Base-by-base conservation (phyloP, 2,797 vertebrate species). In the Xenopus petersii region DNA sequence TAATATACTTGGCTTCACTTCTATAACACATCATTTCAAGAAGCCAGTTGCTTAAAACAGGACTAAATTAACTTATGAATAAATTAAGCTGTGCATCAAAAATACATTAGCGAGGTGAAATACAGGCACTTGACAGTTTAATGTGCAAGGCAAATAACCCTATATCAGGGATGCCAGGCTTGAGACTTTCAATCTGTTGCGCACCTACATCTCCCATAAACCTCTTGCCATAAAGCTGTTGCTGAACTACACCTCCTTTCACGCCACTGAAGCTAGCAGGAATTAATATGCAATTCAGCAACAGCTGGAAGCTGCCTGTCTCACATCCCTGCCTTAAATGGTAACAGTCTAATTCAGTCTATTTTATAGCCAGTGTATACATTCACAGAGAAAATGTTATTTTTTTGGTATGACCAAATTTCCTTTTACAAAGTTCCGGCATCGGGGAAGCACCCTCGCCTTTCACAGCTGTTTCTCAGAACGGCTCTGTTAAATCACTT, bases 61-160 rank as follows among this genome's bases (percentile, higher is more conserved):
- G 4, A 48, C 60, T 60, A 79, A 80, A 62, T 70, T 54, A 79
- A 49, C 65, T 74, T 16, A 80, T 80, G n/a, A 75, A 73, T 75
- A 82, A 78, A 75, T 81, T 80, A 81, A 74, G 75, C 82, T 82
- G 78, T 75, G 75, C 75, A 79, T 84, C 79, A 79, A 79, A 81
- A 79, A 82, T 75, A 77, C 30, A 61, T 81, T 51, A 76, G 70
- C 47, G 59, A 79, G 75, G 82, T 81, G 82, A 81, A 80, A 79
- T 71, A 81, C 86, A 90, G 89, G 88, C 88, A 91, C 89, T 89
- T 86, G 64, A 82, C 81, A 75, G 85, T 80, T 80, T 79, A 81
- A 81, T 83, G 83, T 80, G 79, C 81, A 86, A 81, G 83, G 85
- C 82, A 86, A 70, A 81, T 55, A 51, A 46, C 54, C 9, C 17